These are phyloP conservation scores for Hyppa rectilinea DNA, from an alignment of 2,888 invertebrate genomes.

Conservation along the genomic window DNA sequence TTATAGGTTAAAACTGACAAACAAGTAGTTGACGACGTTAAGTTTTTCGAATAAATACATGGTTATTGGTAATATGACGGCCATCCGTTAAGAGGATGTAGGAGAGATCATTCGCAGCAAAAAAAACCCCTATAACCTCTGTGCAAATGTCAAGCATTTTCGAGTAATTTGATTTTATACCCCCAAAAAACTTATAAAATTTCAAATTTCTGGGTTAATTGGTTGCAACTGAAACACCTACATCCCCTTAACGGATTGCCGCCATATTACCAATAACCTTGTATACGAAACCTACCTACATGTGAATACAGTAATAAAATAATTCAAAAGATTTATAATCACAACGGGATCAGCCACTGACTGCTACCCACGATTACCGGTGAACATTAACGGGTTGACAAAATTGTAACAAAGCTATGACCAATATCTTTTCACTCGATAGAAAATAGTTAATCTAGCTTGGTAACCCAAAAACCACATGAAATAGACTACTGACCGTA, in stretches of 20 bases:
- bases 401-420: constrained; percentile 7
- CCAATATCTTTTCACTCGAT: constrained; percentile 6
- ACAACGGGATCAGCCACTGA: neutral
- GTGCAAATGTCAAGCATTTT: no score
- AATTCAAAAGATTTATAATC: neutral
- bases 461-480: constrained; percentile 1
- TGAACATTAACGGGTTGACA: constrained; percentile 23
- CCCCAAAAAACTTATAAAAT: no score
- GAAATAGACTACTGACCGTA: neutral
- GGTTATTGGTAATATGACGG: no score
- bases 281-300: no score
- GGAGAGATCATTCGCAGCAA: no score
- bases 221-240: no score
- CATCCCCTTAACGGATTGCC: no score
- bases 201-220: no score
- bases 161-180: no score
- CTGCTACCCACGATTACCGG: neutral
- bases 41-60: neutral
- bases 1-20: neutral
- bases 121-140: no score
- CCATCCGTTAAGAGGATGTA: no score
- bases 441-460: constrained; percentile 23
- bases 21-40: neutral
- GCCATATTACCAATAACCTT: no score
- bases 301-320: neutral